Conservation (phyloP, 2,113 vertebrate genomes). For the Stercorarius parasiticus region DNA sequence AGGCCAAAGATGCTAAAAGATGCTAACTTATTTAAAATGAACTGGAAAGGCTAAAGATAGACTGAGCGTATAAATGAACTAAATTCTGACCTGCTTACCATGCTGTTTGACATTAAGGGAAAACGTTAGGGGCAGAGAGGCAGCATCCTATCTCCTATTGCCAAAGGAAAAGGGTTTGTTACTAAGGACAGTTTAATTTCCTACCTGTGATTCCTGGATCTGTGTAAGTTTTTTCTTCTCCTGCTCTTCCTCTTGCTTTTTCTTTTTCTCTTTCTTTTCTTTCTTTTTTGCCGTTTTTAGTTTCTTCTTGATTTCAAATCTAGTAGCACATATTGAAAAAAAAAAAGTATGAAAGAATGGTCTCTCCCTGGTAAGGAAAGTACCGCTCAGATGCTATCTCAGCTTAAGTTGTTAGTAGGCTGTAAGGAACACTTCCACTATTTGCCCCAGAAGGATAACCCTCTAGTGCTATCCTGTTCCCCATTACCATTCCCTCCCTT, state of each 20-base stretch:
- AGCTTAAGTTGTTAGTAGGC: background rate
- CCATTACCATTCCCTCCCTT: background rate
- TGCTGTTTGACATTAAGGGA: background rate
- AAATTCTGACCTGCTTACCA: background rate
- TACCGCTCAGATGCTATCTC: background rate
- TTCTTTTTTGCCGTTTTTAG: constrained; percentile 98
- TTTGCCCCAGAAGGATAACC: background rate
- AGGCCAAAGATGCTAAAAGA: background rate
- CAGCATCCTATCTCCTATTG: background rate
- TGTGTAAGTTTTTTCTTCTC: constrained; percentile 96
- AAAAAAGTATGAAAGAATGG: background rate
- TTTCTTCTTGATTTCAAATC: constrained; percentile 99
- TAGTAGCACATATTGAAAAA: constrained; percentile 59
- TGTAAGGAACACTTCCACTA: background rate
- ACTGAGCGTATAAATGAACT: background rate
- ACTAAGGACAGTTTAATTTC: constrained; percentile 36
- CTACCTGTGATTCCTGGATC: constrained; percentile 93
- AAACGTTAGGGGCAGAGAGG: background rate
- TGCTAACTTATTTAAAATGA: background rate
- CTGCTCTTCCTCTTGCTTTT: constrained; percentile 95
- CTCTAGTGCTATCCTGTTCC: background rate
- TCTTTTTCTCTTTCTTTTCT: constrained; percentile 98
- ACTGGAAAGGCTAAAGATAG: background rate
- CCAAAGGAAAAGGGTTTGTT: background rate
- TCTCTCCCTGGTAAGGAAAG: background rate